Base-by-base conservation (phyloP, 23 tunicate species). In the Oikopleura dioica region DNA sequence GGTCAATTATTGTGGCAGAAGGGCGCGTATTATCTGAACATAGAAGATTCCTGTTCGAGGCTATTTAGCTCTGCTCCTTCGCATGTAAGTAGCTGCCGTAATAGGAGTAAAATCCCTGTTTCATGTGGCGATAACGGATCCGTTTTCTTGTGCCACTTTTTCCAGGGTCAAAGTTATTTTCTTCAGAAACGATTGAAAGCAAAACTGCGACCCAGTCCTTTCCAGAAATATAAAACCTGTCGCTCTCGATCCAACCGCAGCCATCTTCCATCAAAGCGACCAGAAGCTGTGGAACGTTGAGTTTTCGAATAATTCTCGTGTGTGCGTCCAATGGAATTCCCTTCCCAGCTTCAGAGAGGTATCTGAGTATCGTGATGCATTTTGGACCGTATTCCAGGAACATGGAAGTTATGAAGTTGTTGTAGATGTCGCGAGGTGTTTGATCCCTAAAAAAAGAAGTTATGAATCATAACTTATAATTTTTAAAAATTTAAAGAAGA, bases 341-440 rank as follows among this genome's bases (percentile, higher is more conserved):
- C 16, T 44, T 16, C 16, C 55, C 55, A 5, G 84, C 84, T 69
- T 82, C 97, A 23, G 87, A 81, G 1, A 91, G 35, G 50, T 91
- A 91, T 35, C 97, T 79, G 16, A 91, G 78, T 1, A 91, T 91
- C 1, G 97, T 85, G 37, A 91, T 78, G 5, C 76, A 86, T 82
- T 91, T 91, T 5, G 55, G 16, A 5, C 55, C 55, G 16, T 44
- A 44, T 44, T 44, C 55, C 9, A 44, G 9, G 16, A 44, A 44
- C 9, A 16, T 44, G 16, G 55, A 44, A 9, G 16, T 44, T 44
- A 9, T 9, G 55, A 9, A 44, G 9, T 44, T 44, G 9, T 44
- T 16, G 16, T 5, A 9, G 9, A 44, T 5, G 16, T 44, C 55
- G 9, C 55, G 9, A 5, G 55, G 55, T 5, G 55, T 44, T 44